phyloP scores from a whole-genome alignment of 2,113 vertebrate genomes.

The Micronycteris hirsuta region DNA sequence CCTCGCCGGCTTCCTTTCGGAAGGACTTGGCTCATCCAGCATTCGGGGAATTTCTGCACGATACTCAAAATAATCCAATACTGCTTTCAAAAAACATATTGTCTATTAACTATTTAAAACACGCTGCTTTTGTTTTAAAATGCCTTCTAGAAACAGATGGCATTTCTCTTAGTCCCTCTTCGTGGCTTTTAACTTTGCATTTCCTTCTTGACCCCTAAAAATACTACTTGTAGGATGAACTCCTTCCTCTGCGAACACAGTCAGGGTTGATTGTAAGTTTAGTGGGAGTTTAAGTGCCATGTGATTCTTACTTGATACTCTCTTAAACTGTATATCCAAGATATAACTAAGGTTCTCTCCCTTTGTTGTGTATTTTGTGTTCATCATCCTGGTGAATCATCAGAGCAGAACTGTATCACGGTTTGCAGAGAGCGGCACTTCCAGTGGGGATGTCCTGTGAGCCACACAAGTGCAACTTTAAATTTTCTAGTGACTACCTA shows the following conservation, averaged over 20 bases:
- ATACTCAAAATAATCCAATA: slow-evolving; percentile 12
- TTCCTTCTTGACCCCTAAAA: slow-evolving; percentile 38
- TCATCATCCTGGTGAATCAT: background rate
- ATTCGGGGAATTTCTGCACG: background rate
- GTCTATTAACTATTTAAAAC: background rate
- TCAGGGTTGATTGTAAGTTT: slow-evolving; percentile 29
- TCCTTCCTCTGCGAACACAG: background rate
- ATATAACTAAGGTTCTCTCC: background rate
- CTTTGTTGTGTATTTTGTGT: background rate
- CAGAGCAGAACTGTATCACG: background rate
- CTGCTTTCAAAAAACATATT: background rate
- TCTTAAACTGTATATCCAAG: background rate
- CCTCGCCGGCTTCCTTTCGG: background rate
- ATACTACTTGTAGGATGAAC: background rate
- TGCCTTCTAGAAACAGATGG: background rate
- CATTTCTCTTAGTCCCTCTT: background rate
- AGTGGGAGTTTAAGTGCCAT: slow-evolving; percentile 6
- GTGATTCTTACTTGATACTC: background rate
- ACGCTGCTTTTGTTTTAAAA: slow-evolving; percentile 7
- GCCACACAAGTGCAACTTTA: background rate
- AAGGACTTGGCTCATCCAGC: background rate
- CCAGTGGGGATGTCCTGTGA: background rate
- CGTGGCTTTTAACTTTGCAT: background rate
- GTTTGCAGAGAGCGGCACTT: background rate
- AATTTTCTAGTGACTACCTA: background rate